Conservation (phyloP, 2,888 invertebrate species). For the Crocallis elinguaria region DNA sequence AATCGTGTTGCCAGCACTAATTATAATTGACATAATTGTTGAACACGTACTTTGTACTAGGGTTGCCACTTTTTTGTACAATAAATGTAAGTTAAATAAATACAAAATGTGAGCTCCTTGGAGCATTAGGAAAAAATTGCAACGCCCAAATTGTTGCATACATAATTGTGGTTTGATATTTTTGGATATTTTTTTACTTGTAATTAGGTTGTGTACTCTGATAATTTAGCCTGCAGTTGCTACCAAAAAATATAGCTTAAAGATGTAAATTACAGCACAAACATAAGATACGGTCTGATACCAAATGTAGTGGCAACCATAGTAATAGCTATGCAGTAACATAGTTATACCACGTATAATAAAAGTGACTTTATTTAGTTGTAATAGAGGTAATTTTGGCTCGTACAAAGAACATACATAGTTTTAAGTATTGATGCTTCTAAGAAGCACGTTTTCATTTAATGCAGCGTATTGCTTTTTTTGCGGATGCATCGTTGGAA, state of each 20-base stretch:
- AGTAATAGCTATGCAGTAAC: not conserved
- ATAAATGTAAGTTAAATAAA: too few species aligned
- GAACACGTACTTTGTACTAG: slow-evolving; percentile 11
- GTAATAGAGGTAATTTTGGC: slow-evolving; percentile 4
- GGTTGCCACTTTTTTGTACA: slow-evolving; percentile 1
- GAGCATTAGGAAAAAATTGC: too few species aligned
- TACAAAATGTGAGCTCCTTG: too few species aligned
- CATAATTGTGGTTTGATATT: too few species aligned
- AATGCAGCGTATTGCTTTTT: slow-evolving; percentile 7
- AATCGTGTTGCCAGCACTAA: slow-evolving; percentile 51
- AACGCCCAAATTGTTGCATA: too few species aligned
- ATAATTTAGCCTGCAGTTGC: too few species aligned
- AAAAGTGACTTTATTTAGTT: not conserved
- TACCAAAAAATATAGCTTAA: too few species aligned
- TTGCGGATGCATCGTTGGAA: slow-evolving; percentile 16
- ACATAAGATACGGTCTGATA: too few species aligned
- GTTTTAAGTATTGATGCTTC: slow-evolving; percentile 36
- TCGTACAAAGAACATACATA: slow-evolving; percentile 9
- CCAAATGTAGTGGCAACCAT: slow-evolving; percentile 1
- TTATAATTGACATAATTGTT: slow-evolving; percentile 61
- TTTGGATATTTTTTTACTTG: too few species aligned
- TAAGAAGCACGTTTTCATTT: slow-evolving; percentile 18
- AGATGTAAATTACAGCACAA: too few species aligned
- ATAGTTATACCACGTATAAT: not conserved
- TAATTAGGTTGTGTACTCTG: too few species aligned